Evolutionary conservation across 2,797 vertebrate species (phyloP), one percentile per base, ranked within the genome.

Genomic region (Myotis pilosus): DNA sequence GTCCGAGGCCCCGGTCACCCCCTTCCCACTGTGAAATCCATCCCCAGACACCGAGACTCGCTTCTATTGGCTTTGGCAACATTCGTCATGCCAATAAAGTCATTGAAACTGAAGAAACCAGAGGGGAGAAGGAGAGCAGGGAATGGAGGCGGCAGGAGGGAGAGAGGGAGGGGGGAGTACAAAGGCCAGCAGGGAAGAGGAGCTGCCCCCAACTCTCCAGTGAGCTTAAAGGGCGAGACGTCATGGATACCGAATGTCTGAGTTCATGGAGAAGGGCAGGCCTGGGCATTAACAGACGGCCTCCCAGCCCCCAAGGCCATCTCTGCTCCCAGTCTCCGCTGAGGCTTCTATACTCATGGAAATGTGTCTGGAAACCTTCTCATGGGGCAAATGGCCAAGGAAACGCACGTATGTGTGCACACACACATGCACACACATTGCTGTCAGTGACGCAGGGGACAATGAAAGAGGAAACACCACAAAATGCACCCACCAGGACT

Each of bases 1-100:
- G 96, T 91, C 94, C 2, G 22, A 83, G 86, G 96, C 85, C 90
- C 86, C 22, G 4, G 64, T 74, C 91, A 62, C 76, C 95, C 94
- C 91, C 66, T 94, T 94, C 95, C 93, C 94, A 75, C 97, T 97
- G 96, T 97, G 96, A 97, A 97, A 97, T 97, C 91, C 89, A 97
- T 94, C 97, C 95, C 96, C 96, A 97, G 97, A 97, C 95, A 80
- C 78, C 36, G 95, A 96, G 96, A 87, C 95, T 91, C 95, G 33
- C 91, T 72, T 81, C 94, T 97, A 96, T 95, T 96, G 94, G 97
- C 93, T 95, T 97, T 96, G 96, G 96, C 96, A 96, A 84, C 96
- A 91, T 96, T 97, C 38, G 91, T 97, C 96, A 97, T 96, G 96
- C 97, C 97, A 97, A 95, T 97, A 96, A 97, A 96, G 83, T 94